phyloP scores from a whole-genome alignment of 2,113 vertebrate genomes.

The Microcebus lehilahytsara region DNA sequence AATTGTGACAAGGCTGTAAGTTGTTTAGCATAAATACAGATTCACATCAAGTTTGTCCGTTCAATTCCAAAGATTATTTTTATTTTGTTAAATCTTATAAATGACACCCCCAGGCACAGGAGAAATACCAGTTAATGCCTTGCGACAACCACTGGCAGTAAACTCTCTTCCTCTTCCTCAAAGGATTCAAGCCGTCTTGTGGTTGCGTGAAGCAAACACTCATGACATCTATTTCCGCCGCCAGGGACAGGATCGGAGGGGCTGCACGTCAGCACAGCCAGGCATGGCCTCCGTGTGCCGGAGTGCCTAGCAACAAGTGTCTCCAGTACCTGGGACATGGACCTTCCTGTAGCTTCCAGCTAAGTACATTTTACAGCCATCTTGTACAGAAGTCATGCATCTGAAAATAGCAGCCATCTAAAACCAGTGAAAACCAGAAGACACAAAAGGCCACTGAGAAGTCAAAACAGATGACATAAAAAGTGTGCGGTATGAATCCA shows the following conservation, averaged over 20 bases:
- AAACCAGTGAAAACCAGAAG: neutral
- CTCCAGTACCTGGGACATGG: neutral
- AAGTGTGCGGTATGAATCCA: too few species aligned
- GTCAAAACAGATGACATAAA: neutral
- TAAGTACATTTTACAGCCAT: neutral
- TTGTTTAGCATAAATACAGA: neutral
- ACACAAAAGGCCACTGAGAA: neutral
- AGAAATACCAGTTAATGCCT: neutral
- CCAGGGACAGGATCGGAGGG: neutral
- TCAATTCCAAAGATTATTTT: neutral
- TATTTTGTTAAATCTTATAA: neutral
- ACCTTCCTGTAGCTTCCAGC: neutral
- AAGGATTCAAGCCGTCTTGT: neutral
- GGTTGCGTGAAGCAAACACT: neutral
- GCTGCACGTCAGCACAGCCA: neutral
- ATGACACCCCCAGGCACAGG: neutral
- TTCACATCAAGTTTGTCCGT: neutral
- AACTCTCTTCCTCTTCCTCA: neutral
- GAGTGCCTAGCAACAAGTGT: too few species aligned
- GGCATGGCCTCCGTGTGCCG: fast-evolving
- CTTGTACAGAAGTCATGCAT: neutral
- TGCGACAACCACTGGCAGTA: too few species aligned
- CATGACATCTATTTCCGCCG: neutral
- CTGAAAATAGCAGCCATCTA: neutral
- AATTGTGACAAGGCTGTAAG: neutral